These are phyloP conservation scores for Myotis yumanensis DNA, from an alignment of 2,113 vertebrate genomes.

Conservation along the genomic window DNA sequence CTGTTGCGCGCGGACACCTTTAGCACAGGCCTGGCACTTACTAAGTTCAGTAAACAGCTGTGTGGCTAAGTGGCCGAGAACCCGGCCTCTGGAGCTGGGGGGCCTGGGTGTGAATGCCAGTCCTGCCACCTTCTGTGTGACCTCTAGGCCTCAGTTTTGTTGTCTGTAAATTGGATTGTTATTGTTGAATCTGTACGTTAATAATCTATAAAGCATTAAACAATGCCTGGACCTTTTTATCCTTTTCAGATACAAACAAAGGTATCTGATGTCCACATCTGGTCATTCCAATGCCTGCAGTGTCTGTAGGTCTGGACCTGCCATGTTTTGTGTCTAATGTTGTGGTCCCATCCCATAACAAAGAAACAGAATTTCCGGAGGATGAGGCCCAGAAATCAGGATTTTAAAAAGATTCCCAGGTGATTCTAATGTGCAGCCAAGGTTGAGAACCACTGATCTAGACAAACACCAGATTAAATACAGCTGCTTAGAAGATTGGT, in stretches of 20 bases:
- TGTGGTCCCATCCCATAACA: too few relatives aligned
- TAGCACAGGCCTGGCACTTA: neutral
- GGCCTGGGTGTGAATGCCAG: neutral
- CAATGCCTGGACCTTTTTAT: too few relatives aligned
- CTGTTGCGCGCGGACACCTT: accelerated
- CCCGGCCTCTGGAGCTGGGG: neutral
- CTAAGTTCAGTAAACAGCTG: neutral
- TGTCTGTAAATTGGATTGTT: neutral
- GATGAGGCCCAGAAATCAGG: too few relatives aligned
- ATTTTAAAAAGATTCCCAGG: too few relatives aligned
- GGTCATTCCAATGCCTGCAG: too few relatives aligned
- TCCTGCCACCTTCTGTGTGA: neutral
- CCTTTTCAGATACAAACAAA: too few relatives aligned
- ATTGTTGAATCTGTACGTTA: neutral
- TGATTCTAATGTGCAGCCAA: too few relatives aligned
- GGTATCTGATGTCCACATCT: too few relatives aligned
- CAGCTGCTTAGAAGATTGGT: neutral
- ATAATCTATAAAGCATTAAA: neutral
- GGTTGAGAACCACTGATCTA: too few relatives aligned
- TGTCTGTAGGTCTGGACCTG: too few relatives aligned
- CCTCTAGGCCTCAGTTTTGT: neutral
- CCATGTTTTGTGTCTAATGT: too few relatives aligned
- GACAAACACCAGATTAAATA: neutral
- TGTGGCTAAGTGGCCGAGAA: neutral
- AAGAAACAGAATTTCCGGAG: too few relatives aligned